Evolutionary conservation across 2,888 invertebrate genomes (phyloP), one percentile per base, ranked within the genome.

Genomic region (Dastarcus helophoroides): DNA sequence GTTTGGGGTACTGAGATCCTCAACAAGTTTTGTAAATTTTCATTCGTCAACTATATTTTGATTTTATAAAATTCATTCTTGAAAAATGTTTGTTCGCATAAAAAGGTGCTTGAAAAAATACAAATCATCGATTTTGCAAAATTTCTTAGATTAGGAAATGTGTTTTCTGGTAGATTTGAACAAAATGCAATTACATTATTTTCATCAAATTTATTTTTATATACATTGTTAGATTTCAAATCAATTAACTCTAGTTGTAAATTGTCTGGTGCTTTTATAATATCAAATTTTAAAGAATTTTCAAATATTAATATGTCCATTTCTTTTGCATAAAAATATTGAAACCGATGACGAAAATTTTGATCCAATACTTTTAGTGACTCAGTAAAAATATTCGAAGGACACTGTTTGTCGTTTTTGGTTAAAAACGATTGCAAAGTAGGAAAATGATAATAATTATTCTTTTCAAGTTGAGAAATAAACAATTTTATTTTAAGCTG

Each of bases 271-370:
- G 26, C 29, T 37, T 35, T 40, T 37, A 39, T 16, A 39, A 40
- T 40, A 39, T 39, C 30, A 40, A 40, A 39, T 40, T 39, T 39
- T 17, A 39, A 27, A 38, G 36, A 30, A 40, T 40, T 36, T 38
- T 40, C 32, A 38, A 36, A 36, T 33, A 38, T 22, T 8, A 22
- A 22, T 22, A 22, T 22, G 26, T 33, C 32, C 24, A 31, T 35
- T 39, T 40, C 35, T 40, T 39, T 36, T 33, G 38, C 35, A 38
- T 38, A 33, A 38, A 38, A 33, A 33, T 37, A 27, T 35, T 31
- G 32, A 36, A 34, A 36, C 29, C 29, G 26, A 36, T 33, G 31
- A 37, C 35, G 32, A 38, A 33, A 35, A 40, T 30, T 40, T 37
- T 38, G 22, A 38, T 37, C 35, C 32, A 40, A 13, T 35, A 31